Base-by-base conservation (phyloP, 1,140 invertebrate species). In the Mercenaria mercenaria region DNA sequence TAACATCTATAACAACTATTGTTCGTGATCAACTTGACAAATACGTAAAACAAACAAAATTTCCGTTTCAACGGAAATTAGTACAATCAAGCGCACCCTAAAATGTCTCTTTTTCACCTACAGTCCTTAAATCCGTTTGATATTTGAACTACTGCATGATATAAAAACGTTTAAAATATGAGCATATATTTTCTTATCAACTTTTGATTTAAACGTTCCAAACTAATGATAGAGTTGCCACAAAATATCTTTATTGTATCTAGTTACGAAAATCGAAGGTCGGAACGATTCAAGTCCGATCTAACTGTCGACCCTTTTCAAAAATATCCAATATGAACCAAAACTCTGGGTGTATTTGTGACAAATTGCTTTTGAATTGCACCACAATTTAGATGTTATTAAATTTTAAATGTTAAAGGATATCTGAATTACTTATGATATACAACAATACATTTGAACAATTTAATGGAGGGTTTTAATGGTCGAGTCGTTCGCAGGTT, bases 221-320 rank as follows among this genome's bases (percentile, higher is more conserved):
- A 37, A 37, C 34, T 20, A 20, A 15, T 20, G 20, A 3, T 72
- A 32, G 2, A 39, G 37, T 72, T 20, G 37, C 37, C 18, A 18
- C 23, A 67, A 72, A 72, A 72, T 72, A 72, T 39, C 67, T 39
- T 39, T 72, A 39, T 15, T 32, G 76, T 79, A 37, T 79, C 76
- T 79, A 79, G 76, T 79, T 79, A 79, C 76, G 3, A 72, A 56
- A 52, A 50, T 56, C 47, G 76, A 79, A 79, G 76, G 76, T 79
- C 76, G 76, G 76, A 52, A 79, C 56, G 76, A n/a, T 34, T 56
- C 10, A 52, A 34, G 23, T 79, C 34, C 32, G 39, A 32, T 79
- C 34, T 32, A 56, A 56, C 47, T 59, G 37, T 72, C 34, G 37
- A 39, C 34, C 67, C 67, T 72, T 72, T 72, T 29, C n/a, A 56